phyloP scores from a whole-genome alignment of 2,797 vertebrate species.

The Dromococcyx pavoninus region DNA sequence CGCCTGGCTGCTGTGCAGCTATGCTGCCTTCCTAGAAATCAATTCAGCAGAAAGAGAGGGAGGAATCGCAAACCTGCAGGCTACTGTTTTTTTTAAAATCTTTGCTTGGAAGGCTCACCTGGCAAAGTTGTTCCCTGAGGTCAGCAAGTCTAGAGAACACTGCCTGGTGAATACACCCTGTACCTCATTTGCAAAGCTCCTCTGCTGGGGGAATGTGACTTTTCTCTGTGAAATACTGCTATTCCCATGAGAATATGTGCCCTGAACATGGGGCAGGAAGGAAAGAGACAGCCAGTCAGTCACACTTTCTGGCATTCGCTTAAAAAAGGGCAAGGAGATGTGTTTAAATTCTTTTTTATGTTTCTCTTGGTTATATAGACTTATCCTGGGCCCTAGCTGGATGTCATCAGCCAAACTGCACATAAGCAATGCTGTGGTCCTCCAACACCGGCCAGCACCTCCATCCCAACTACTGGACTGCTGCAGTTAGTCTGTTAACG shows the following conservation, averaged over 20 bases:
- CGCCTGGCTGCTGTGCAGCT: neutral
- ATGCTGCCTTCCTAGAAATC: neutral
- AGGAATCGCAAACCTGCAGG: neutral
- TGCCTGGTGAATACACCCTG: neutral
- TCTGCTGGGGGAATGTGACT: neutral
- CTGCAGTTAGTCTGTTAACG: neutral
- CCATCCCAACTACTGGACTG: neutral
- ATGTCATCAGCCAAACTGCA: neutral
- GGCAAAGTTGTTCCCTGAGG: conserved; percentile 20
- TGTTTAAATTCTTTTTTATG: neutral
- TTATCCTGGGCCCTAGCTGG: neutral
- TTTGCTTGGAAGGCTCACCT: conserved; percentile 19
- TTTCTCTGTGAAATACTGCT: neutral
- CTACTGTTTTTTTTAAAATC: neutral
- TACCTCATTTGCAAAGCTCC: neutral
- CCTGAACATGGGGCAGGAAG: neutral
- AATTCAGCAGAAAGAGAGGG: neutral
- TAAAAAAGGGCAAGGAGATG: neutral
- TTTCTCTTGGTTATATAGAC: neutral
- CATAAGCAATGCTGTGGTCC: neutral
- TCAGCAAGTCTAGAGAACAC: neutral
- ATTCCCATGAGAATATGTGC: neutral
- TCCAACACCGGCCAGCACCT: neutral
- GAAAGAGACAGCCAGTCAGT: neutral
- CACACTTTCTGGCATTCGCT: neutral